Evolutionary conservation across 2,113 vertebrate species (phyloP).

Genomic region (Blennius ocellaris): DNA sequence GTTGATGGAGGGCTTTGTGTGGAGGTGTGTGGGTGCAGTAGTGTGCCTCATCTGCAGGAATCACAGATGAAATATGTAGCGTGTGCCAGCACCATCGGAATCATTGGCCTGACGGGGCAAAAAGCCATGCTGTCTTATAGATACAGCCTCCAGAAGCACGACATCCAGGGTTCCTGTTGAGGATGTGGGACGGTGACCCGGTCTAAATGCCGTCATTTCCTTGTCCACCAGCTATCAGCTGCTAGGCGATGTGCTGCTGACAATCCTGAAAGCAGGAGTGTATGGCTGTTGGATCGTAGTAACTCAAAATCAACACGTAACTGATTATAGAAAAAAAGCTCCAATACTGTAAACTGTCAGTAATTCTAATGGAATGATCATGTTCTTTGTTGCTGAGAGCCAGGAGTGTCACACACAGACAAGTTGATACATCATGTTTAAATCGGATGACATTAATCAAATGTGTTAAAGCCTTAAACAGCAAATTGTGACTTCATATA

Average conservation of each 20-base stretch:
- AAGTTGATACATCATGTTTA: too few species aligned
- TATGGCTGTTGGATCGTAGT: constrained; percentile 88
- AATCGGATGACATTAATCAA: too few species aligned
- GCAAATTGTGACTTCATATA: too few species aligned
- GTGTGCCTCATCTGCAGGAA: background rate
- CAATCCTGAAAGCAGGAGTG: constrained; percentile 69
- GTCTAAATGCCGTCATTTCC: constrained; percentile 78
- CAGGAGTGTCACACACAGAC: too few species aligned
- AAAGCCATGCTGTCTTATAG: constrained; percentile 80
- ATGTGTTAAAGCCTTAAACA: too few species aligned
- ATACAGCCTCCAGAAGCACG: constrained; percentile 58
- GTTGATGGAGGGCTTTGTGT: constrained; percentile 24
- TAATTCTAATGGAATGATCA: background rate
- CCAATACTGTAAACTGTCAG: background rate
- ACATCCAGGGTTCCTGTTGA: constrained; percentile 82
- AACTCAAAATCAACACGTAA: constrained; percentile 17
- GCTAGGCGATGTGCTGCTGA: constrained; percentile 84
- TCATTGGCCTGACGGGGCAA: constrained; percentile 77
- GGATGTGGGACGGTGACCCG: constrained; percentile 67
- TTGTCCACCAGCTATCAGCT: constrained; percentile 77
- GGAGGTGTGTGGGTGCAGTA: background rate
- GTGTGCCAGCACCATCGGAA: background rate
- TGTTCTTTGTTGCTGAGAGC: too few species aligned
- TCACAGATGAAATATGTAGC: constrained; percentile 4
- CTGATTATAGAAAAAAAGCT: constrained; percentile 63